Percentiles rank a stretch among this genome's conserved stretches.
These are phyloP conservation scores for Diaphora mendica DNA, from an alignment of 2,888 invertebrate genomes.

Conservation along the genomic window DNA sequence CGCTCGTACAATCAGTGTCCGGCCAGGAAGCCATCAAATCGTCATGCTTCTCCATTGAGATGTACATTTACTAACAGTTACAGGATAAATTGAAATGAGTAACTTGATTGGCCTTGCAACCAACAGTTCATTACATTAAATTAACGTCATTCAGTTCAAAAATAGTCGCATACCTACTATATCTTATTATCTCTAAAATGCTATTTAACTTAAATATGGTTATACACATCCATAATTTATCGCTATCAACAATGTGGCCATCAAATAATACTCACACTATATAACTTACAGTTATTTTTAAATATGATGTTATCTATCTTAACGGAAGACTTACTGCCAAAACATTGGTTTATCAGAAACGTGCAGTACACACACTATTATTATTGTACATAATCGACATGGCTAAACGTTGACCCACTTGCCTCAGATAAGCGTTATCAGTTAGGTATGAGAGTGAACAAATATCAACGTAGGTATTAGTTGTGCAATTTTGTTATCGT, in stretches of 20 bases:
- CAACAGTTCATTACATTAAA: background rate
- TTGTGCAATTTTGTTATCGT: constrained; percentile 76
- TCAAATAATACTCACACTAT: background rate
- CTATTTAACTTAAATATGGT: background rate
- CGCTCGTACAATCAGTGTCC: constrained; percentile 55
- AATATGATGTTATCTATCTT: constrained; percentile 49
- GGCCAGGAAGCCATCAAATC: constrained; percentile 54
- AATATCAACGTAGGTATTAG: constrained; percentile 58
- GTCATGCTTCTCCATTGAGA: constrained; percentile 14
- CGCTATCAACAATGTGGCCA: background rate
- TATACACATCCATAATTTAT: background rate
- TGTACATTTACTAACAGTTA: background rate
- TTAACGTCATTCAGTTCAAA: background rate
- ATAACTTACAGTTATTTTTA: constrained; percentile 45
- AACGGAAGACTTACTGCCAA: constrained; percentile 50
- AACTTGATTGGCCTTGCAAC: background rate
- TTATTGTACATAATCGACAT: constrained; percentile 56
- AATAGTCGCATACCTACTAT: background rate
- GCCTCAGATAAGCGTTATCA: constrained; percentile 75
- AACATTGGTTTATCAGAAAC: constrained; percentile 53
- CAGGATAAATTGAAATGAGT: background rate
- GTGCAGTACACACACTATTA: constrained; percentile 23
- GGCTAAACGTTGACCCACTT: constrained; percentile 77
- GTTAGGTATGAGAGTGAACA: constrained; percentile 59
- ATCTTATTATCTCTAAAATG: background rate